Evolutionary conservation across 2,113 vertebrate genomes (phyloP), one percentile per base, ranked within the genome.

Genomic region (Craseonycteris thonglongyai): DNA sequence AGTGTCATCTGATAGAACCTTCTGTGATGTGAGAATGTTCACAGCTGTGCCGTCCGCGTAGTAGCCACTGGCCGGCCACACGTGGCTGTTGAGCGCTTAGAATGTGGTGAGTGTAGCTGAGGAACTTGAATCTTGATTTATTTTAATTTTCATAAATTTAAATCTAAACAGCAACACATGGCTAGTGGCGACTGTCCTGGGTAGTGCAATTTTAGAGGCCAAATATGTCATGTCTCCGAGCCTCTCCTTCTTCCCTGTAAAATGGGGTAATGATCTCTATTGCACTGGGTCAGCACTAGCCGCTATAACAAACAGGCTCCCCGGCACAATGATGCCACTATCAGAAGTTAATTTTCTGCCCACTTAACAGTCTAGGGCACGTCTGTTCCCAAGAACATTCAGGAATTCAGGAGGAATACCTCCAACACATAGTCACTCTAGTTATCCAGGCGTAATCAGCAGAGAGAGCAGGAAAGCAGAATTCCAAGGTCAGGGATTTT

Each of bases 1-100:
- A 2, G 10, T 0, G 0, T 18, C 16, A 6, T 19, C 33, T 2
- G 8, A 30, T 5, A 81, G 14, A 30, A 19, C 26, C 0, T 21
- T 58, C 45, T 33, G 63, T 19, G 30, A 30, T 9, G 38, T 10
- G 24, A 47, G 35, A 47, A 38, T 28, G 21, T 19, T n/a, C 6
- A 0, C 4, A 0, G 21, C 42, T n/a, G 3, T 21, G 42, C 65
- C 8, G n/a, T 33, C 42, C 9, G 1, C 8, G 14, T 2, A 28
- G 47, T 15, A 30, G 49, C 59, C 65, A 54, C 63, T 5, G 47
- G 80, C 45, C 5, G 47, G 80, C 45, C 38, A 45, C 24, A 4
- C 1, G 15, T 18, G 45, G 61, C 61, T 22, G 5, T 6, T 14
- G 35, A 86, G 56, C 3, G 1, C 66, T 63, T 45, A 35, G 38